Base-by-base conservation (phyloP, 2,888 invertebrate species). In the Nemotelus nigrinus region DNA sequence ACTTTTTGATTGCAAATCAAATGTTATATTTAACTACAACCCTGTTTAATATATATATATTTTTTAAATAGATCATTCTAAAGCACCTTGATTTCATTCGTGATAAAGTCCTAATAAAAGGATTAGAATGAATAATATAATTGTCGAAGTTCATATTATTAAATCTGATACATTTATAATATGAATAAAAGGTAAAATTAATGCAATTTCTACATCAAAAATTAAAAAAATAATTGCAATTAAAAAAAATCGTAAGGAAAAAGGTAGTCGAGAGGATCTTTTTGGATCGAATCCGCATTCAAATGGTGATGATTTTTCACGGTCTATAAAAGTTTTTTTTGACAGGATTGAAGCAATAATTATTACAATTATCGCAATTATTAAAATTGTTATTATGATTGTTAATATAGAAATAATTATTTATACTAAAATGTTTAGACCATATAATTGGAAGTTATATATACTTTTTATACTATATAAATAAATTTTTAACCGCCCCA, bases 181-280 rank as follows among this genome's bases (percentile, higher is more conserved):
- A n/a, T n/a, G n/a, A n/a, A n/a, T n/a, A n/a, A n/a, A n/a, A n/a
- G n/a, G n/a, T n/a, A n/a, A n/a, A n/a, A n/a, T n/a, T n/a, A n/a
- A n/a, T n/a, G n/a, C n/a, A n/a, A n/a, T n/a, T 90, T 92, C 92
- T 79, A 92, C 89, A 88, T 93, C 92, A 89, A 93, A 93, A 88
- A 93, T 91, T 89, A 92, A 86, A 84, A 93, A 93, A 88, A 93
- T 90, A 85, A 92, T 87, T 55, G 91, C 89, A 85, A 92, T 90
- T 88, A 90, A 84, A 88, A n/a, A n/a, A n/a, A n/a, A n/a, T n/a
- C n/a, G n/a, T n/a, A n/a, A n/a, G n/a, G n/a, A n/a, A n/a, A 87
- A n/a, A n/a, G n/a, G n/a, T n/a, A n/a, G n/a, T n/a, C n/a, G n/a
- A n/a, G n/a, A n/a, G n/a, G n/a, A n/a, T 3, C 84, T 86, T 85